Conservation (phyloP, 1,140 invertebrate species). For the Polypedilum pembai region DNA sequence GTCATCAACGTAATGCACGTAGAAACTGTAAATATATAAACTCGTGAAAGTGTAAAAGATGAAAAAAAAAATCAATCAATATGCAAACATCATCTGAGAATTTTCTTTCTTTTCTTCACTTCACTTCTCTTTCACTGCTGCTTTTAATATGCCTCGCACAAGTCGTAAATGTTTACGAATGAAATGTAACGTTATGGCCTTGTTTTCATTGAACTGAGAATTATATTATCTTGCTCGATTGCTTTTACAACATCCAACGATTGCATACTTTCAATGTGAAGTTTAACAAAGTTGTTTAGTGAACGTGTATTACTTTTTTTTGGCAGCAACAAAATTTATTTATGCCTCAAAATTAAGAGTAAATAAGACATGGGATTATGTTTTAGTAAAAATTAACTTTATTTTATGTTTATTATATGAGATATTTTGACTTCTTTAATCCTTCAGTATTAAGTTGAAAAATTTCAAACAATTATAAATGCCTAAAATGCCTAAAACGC, state of each 20-base stretch:
- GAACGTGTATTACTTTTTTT: too few relatives aligned
- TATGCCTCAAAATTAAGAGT: too few relatives aligned
- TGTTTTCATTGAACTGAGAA: not conserved
- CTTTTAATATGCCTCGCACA: not conserved
- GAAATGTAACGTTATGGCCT: not conserved
- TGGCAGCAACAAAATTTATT: too few relatives aligned
- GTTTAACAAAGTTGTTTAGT: too few relatives aligned
- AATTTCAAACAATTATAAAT: too few relatives aligned
- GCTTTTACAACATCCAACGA: not conserved
- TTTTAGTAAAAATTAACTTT: too few relatives aligned
- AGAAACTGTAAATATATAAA: not conserved
- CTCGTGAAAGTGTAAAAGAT: not conserved
- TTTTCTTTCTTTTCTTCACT: not conserved
- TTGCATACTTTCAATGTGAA: too few relatives aligned
- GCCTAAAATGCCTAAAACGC: too few relatives aligned
- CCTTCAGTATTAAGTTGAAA: too few relatives aligned
- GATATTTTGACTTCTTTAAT: too few relatives aligned
- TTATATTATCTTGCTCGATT: not conserved
- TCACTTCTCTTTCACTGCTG: not conserved
- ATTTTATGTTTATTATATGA: too few relatives aligned
- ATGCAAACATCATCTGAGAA: not conserved
- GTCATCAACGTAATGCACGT: not conserved
- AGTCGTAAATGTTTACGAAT: conserved; percentile 13
- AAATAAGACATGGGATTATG: too few relatives aligned
- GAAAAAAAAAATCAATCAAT: not conserved